A percentile compares a stretch with the other conserved stretches of the same genome.
Evolutionary conservation across 2,113 vertebrate species (phyloP).

Genomic region (Natator depressus): DNA sequence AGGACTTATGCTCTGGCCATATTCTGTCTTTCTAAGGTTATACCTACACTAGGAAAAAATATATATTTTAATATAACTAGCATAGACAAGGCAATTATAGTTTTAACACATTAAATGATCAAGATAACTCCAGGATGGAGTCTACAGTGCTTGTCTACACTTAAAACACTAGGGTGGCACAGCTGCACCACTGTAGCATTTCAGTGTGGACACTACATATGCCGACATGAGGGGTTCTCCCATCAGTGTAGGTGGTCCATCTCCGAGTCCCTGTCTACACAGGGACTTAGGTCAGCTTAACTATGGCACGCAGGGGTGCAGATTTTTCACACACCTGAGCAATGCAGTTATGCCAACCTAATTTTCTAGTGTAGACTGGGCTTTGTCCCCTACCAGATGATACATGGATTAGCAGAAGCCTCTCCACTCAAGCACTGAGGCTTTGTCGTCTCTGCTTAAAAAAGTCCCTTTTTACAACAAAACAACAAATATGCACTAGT

Average conservation of each 20-base stretch:
- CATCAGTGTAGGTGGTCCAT: not conserved
- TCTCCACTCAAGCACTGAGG: not conserved
- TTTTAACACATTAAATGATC: not conserved
- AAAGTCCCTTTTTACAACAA: not conserved
- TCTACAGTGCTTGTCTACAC: not conserved
- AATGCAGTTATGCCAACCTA: not conserved
- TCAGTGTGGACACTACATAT: not conserved
- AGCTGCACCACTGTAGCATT: not conserved
- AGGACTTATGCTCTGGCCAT: not conserved
- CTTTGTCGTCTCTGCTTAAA: not conserved
- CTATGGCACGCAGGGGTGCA: not conserved
- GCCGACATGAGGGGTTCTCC: not conserved
- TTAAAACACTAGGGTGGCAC: not conserved
- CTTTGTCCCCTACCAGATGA: not conserved
- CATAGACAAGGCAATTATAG: not conserved
- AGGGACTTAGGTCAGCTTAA: not conserved
- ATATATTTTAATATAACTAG: not conserved
- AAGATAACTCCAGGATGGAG: not conserved
- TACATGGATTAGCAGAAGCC: not conserved
- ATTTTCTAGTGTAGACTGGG: not conserved
- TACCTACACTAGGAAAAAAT: slow-evolving; percentile 1
- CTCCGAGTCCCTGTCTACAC: not conserved
- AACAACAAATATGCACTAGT: not conserved
- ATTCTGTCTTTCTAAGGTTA: not conserved
- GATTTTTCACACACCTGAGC: not conserved